phyloP scores from a whole-genome alignment of 1,140 invertebrate species.

The Pseudoatta argentina region DNA sequence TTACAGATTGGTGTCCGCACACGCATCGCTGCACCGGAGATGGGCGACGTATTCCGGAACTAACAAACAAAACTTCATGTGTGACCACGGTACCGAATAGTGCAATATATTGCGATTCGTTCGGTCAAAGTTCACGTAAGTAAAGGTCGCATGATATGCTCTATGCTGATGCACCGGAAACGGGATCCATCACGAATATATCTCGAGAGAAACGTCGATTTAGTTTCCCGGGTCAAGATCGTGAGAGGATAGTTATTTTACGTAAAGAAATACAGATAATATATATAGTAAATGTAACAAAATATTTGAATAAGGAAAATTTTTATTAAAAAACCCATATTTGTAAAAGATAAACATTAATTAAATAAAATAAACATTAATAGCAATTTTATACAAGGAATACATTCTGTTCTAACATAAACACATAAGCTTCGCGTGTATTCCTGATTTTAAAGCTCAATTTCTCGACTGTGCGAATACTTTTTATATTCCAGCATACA shows the following conservation, averaged over 20 bases:
- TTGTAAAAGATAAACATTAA: too few species aligned
- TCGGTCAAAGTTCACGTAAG: slow-evolving; percentile 35
- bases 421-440: too few species aligned
- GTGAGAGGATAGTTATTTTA: slow-evolving; percentile 1
- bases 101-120: slow-evolving; percentile 26
- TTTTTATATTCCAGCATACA: too few species aligned
- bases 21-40: not conserved
- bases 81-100: slow-evolving; percentile 28
- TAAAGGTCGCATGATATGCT: not conserved
- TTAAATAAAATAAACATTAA: too few species aligned
- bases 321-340: too few species aligned
- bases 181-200: slow-evolving; percentile 9
- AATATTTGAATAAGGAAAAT: too few species aligned
- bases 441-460: too few species aligned
- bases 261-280: not conserved
- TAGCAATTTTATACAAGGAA: too few species aligned
- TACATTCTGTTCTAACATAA: too few species aligned
- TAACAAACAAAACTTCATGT: slow-evolving; percentile 39
- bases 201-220: slow-evolving; percentile 31
- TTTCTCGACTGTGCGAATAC: too few species aligned
- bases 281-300: too few species aligned
- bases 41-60: not conserved
- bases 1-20: slow-evolving; percentile 28
- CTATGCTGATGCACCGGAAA: slow-evolving; percentile 21
- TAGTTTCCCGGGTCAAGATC: slow-evolving; percentile 28